Conservation (phyloP, 2,113 vertebrate genomes). For the Labrus mixtus region DNA sequence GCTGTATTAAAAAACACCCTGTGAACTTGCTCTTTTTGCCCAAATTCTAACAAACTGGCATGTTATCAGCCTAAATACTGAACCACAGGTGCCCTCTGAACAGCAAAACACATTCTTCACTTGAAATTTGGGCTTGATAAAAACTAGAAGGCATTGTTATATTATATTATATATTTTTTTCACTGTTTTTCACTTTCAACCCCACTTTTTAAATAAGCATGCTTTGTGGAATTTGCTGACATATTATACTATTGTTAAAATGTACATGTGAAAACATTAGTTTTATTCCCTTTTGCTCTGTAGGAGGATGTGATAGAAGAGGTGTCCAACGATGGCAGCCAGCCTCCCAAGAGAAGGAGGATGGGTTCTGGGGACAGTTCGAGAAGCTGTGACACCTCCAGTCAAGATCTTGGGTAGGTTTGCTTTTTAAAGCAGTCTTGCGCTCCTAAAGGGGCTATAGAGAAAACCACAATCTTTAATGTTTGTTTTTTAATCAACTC, state of each 20-base stretch:
- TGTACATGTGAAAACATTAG: background rate
- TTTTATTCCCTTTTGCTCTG: constrained; percentile 1
- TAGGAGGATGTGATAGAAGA: constrained; percentile 91
- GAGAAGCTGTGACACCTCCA: constrained; percentile 93
- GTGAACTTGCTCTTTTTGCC: too few species aligned
- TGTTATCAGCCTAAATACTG: too few species aligned
- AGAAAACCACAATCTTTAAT: background rate
- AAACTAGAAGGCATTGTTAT: background rate
- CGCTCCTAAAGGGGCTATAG: background rate
- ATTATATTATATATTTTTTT: background rate
- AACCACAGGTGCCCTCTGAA: background rate
- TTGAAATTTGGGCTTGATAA: background rate
- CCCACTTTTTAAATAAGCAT: background rate
- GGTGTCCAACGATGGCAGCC: constrained; percentile 94
- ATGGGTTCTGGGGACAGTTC: constrained; percentile 98
- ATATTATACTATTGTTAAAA: background rate
- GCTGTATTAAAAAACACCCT: too few species aligned
- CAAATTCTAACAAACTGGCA: too few species aligned
- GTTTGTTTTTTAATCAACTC: background rate
- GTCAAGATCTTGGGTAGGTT: constrained; percentile 91
- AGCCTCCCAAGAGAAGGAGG: constrained; percentile 91
- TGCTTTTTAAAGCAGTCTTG: background rate
- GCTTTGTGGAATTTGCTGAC: background rate
- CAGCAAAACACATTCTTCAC: too few species aligned
- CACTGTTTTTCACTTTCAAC: background rate